These are phyloP conservation scores for Melanotaenia parkinsoni DNA, from an alignment of 2,797 vertebrate genomes.

Conservation along the genomic window DNA sequence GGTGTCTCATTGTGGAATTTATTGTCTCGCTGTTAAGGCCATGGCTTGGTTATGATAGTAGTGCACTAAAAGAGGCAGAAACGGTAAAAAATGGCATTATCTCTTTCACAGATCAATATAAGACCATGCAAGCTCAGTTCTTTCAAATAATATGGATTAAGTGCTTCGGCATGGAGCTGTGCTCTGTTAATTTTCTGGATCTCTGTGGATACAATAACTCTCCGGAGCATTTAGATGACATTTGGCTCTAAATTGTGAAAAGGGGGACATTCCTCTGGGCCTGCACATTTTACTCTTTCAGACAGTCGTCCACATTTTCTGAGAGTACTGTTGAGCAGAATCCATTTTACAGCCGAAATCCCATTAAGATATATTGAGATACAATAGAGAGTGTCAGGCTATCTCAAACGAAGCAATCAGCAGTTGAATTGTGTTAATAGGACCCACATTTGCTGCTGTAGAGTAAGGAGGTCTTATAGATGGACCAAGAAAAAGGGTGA, in stretches of 20 bases:
- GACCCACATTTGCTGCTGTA: conserved; percentile 42
- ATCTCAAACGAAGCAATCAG: conserved; percentile 59
- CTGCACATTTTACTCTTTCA: conserved; percentile 58
- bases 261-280: conserved; percentile 14
- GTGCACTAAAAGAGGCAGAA: conserved; percentile 12
- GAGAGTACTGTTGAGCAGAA: conserved; percentile 57
- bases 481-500: background rate
- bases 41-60: conserved; percentile 2
- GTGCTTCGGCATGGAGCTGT: background rate
- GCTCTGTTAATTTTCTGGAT: conserved; percentile 23
- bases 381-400: conserved; percentile 60
- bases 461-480: conserved; percentile 36
- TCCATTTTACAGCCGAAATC: conserved; percentile 70
- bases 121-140: conserved; percentile 4
- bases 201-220: conserved; percentile 25
- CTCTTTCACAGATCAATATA: conserved; percentile 32
- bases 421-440: conserved; percentile 54
- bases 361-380: conserved; percentile 73
- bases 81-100: conserved; percentile 26
- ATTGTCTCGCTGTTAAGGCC: conserved; percentile 5
- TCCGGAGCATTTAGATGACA: conserved; percentile 32
- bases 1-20: conserved; percentile 16
- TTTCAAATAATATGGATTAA: conserved; percentile 26
- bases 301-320: conserved; percentile 46
- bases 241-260: conserved; percentile 25